A percentile compares a stretch with the other conserved stretches of the same genome.
These are phyloP conservation scores for Acomys russatus DNA, from an alignment of 2,797 vertebrate species.

Conservation along the genomic window DNA sequence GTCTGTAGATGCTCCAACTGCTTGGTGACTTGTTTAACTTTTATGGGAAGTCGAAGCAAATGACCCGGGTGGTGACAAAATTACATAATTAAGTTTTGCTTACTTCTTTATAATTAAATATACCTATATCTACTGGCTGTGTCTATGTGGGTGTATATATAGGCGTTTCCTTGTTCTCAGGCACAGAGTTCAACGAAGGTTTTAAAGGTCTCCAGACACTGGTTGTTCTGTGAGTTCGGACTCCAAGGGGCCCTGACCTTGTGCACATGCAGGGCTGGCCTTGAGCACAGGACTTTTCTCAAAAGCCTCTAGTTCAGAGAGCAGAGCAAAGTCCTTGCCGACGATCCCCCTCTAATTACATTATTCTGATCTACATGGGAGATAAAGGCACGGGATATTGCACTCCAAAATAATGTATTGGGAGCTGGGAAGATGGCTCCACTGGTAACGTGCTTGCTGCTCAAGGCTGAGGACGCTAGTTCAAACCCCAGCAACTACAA, in stretches of 20 bases:
- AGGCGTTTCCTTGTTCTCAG: not conserved
- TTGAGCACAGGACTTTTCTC: not conserved
- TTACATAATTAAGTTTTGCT: not conserved
- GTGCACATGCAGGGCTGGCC: not conserved
- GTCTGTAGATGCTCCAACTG: too few relatives aligned
- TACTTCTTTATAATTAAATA: not conserved
- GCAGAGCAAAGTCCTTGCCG: not conserved
- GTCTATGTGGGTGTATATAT: not conserved
- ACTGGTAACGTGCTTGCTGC: not conserved
- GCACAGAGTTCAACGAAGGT: not conserved
- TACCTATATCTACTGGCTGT: not conserved
- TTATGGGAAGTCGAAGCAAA: not conserved
- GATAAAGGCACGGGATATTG: not conserved
- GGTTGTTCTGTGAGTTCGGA: not conserved
- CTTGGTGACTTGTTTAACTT: not conserved
- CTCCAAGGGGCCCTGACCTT: not conserved
- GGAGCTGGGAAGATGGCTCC: not conserved
- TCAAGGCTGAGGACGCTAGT: not conserved
- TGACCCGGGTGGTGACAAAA: not conserved
- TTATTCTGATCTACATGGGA: not conserved
- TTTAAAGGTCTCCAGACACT: accelerated
- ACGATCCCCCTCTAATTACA: not conserved
- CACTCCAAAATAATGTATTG: not conserved
- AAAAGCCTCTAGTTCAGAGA: not conserved
- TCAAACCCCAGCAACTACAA: not conserved